A percentile compares a stretch with the other conserved stretches of the same genome.
phyloP scores from a whole-genome alignment of 1,140 invertebrate species.

The Patella vulgata region DNA sequence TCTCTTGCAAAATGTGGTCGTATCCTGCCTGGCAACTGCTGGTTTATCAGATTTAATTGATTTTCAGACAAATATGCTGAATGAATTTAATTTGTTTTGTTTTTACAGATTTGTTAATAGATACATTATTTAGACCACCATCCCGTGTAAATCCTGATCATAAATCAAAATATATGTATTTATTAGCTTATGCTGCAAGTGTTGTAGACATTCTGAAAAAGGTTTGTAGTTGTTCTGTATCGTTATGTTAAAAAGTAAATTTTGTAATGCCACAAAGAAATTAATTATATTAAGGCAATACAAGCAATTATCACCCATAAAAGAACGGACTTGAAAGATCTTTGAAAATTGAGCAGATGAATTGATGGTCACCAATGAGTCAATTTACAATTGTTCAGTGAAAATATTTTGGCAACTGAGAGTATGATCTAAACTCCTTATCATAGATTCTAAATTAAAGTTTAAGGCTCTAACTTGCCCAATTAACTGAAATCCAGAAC shows the following conservation, averaged over 20 bases:
- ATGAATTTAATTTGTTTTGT: no score
- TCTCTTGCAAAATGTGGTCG: no score
- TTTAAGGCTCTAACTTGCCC: no score
- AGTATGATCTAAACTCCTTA: no score
- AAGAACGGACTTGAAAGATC: no score
- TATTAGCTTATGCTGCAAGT: conserved; percentile 94
- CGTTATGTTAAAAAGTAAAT: neutral
- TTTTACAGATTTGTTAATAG: conserved; percentile 87
- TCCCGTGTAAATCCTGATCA: conserved; percentile 96
- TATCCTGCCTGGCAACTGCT: no score
- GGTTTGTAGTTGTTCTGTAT: conserved; percentile 55
- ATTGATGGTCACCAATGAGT: neutral
- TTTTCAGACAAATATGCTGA: no score
- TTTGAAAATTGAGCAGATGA: neutral
- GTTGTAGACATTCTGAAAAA: conserved; percentile 88
- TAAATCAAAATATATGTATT: conserved; percentile 95
- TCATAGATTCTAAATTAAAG: no score
- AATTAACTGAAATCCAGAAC: no score
- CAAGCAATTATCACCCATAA: neutral
- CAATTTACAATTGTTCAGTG: conserved; percentile 2
- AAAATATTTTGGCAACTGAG: no score
- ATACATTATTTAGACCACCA: conserved; percentile 91
- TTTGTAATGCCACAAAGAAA: neutral
- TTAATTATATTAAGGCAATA: no score
- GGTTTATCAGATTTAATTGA: no score